A percentile compares a stretch with the other conserved stretches of the same genome.
These are phyloP conservation scores for Hyla sarda DNA, from an alignment of 2,113 vertebrate species.

Conservation along the genomic window DNA sequence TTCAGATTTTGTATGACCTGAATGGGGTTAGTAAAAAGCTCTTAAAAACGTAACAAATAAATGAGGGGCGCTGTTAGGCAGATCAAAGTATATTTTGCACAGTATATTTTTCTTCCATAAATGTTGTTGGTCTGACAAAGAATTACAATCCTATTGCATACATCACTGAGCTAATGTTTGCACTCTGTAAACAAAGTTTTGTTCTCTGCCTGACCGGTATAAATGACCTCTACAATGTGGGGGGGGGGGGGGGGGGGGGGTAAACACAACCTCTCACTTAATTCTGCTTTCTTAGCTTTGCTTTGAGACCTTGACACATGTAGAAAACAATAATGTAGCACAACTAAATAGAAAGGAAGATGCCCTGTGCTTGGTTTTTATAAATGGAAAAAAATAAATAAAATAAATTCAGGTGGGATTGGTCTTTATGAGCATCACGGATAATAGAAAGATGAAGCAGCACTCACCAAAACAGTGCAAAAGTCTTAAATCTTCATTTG, in stretches of 20 bases:
- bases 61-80: background rate
- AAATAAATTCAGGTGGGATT: too few relatives aligned
- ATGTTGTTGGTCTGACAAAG: background rate
- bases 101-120: background rate
- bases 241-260: too few relatives aligned
- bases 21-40: background rate
- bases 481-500: too few relatives aligned
- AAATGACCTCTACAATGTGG: background rate
- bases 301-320: background rate
- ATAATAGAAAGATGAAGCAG: too few relatives aligned
- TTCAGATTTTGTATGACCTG: background rate
- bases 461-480: too few relatives aligned
- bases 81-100: background rate
- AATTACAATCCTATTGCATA: background rate
- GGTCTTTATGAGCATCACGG: too few relatives aligned
- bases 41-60: background rate
- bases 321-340: background rate
- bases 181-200: constrained; percentile 9
- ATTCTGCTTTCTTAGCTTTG: background rate
- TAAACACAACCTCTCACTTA: constrained; percentile 7
- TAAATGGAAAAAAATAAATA: too few relatives aligned
- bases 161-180: constrained; percentile 26
- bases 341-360: background rate
- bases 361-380: too few relatives aligned
- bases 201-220: background rate